phyloP scores from a whole-genome alignment of 2,797 vertebrate species.

The Microctenopoma stevenorrisi region DNA sequence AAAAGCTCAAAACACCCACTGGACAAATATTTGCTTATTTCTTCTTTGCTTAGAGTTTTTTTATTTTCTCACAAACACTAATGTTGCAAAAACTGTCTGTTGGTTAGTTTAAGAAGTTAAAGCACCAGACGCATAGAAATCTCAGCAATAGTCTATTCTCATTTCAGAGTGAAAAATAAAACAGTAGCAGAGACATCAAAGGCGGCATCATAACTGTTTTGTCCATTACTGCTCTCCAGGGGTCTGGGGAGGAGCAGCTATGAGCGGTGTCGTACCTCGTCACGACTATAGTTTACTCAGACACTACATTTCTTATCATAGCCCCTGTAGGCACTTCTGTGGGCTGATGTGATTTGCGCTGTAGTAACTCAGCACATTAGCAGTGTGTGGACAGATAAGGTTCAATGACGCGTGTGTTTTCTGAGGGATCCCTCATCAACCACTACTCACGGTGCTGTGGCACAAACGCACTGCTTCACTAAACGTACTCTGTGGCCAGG shows the following conservation, averaged over 20 bases:
- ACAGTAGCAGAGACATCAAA: not conserved
- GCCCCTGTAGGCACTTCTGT: conserved; percentile 13
- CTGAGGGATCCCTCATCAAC: not conserved
- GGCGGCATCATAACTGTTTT: conserved; percentile 1
- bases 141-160: not conserved
- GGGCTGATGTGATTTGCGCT: conserved; percentile 30
- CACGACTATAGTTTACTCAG: conserved; percentile 31
- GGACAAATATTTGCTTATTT: conserved; percentile 2
- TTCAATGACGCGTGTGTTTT: conserved; percentile 4
- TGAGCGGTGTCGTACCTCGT: conserved; percentile 4
- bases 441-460: not conserved
- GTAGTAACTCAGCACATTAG: conserved; percentile 2
- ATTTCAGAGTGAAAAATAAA: conserved; percentile 23
- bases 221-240: not conserved
- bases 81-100: not conserved
- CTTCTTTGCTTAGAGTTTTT: conserved; percentile 7
- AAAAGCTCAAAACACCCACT: conserved; percentile 32
- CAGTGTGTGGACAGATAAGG: not conserved
- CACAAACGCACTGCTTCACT: not conserved
- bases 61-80: not conserved
- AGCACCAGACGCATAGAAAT: not conserved
- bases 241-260: not conserved
- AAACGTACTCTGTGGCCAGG: conserved; percentile 1
- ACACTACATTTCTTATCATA: conserved; percentile 6
- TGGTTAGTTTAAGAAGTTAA: conserved; percentile 5